A percentile compares a stretch with the other conserved stretches of the same genome.
These are phyloP conservation scores for Acrocephalus arundinaceus DNA, from an alignment of 2,113 vertebrate genomes.

Conservation along the genomic window DNA sequence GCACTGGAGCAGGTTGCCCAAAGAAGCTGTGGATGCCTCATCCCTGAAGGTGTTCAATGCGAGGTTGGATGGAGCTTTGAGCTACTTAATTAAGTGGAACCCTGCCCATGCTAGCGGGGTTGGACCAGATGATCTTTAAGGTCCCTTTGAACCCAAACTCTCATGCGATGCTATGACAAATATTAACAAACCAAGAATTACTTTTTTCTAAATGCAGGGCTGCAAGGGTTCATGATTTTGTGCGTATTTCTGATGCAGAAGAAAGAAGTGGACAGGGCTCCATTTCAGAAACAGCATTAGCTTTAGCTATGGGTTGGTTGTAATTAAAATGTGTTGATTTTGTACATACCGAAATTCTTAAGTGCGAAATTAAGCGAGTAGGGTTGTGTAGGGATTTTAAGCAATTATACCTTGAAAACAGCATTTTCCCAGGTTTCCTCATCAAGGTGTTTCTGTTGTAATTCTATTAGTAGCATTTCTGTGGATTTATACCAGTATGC, in stretches of 20 bases:
- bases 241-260: neutral
- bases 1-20: neutral
- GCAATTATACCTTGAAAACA: neutral
- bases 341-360: neutral
- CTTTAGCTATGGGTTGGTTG: neutral
- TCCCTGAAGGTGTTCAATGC: neutral
- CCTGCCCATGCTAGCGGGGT: accelerated
- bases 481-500: neutral
- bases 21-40: neutral
- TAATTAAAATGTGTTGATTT: neutral
- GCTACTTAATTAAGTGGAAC: neutral
- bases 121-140: neutral
- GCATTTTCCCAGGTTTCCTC: neutral
- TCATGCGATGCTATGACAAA: neutral
- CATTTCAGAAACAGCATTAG: neutral
- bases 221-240: neutral
- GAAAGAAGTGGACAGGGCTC: neutral
- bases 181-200: neutral
- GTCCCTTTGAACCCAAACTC: neutral
- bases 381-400: neutral
- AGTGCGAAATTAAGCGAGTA: neutral
- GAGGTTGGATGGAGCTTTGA: neutral
- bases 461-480: neutral
- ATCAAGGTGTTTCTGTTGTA: neutral
- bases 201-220: neutral